These are phyloP conservation scores for Alsophila aescularia DNA, from an alignment of 2,888 invertebrate genomes.

Conservation along the genomic window DNA sequence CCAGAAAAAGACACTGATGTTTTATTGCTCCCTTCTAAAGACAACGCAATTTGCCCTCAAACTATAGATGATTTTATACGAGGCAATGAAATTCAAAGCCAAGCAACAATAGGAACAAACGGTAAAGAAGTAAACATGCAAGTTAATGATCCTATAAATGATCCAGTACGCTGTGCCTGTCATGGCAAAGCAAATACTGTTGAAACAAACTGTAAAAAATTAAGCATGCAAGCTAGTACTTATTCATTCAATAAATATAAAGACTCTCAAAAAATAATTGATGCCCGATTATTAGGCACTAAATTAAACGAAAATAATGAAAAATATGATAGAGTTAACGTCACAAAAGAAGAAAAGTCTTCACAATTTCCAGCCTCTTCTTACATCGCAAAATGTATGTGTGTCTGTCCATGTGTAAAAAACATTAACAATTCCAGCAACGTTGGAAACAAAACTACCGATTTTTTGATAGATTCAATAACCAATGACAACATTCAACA, in stretches of 20 bases:
- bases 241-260: background rate
- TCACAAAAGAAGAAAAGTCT: no score
- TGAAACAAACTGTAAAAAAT: constrained; percentile 17
- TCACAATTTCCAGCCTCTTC: no score
- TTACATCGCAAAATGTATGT: no score
- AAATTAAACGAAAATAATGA: background rate
- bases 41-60: background rate
- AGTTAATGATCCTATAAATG: background rate
- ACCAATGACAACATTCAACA: background rate
- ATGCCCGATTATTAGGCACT: no score
- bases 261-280: no score
- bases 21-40: background rate
- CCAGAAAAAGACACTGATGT: constrained; percentile 49
- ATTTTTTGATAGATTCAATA: background rate
- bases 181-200: background rate
- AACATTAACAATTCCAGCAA: no score
- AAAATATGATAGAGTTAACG: background rate
- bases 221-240: background rate
- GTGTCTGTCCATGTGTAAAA: no score
- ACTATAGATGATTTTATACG: background rate
- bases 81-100: background rate
- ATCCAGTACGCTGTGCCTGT: background rate
- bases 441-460: no score
- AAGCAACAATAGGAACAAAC: constrained; percentile 14
- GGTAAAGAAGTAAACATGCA: background rate